A percentile compares a stretch with the other conserved stretches of the same genome.
These are phyloP conservation scores for Cervus canadensis DNA, from an alignment of 2,113 vertebrate species.

Conservation along the genomic window DNA sequence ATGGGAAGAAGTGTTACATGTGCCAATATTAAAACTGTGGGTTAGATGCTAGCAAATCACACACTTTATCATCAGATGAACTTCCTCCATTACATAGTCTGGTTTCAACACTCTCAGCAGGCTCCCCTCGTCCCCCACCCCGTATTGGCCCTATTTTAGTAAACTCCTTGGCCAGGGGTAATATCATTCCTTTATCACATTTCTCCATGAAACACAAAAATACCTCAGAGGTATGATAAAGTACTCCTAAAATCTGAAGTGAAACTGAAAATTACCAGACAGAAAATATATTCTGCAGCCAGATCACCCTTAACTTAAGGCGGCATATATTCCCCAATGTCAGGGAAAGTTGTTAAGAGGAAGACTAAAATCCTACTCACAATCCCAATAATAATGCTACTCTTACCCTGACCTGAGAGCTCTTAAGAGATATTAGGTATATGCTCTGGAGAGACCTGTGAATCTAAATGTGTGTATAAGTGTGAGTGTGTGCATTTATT, in stretches of 20 bases:
- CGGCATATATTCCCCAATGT: accelerated
- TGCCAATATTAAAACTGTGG: not conserved
- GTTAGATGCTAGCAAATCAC: not conserved
- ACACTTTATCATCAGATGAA: not conserved
- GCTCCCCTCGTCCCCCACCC: too few relatives aligned
- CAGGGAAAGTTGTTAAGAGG: not conserved
- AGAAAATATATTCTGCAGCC: not conserved
- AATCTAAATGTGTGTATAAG: not conserved
- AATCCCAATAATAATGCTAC: not conserved
- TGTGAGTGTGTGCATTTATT: not conserved
- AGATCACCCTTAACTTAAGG: not conserved
- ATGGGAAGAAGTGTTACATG: not conserved
- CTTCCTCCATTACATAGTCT: not conserved
- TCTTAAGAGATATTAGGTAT: not conserved
- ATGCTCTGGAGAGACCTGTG: not conserved
- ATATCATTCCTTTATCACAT: not conserved
- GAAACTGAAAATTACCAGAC: not conserved
- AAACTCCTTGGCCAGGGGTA: not conserved
- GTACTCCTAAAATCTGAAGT: not conserved
- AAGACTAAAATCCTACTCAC: not conserved
- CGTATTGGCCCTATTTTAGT: not conserved
- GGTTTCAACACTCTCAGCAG: not conserved
- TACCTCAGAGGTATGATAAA: not conserved
- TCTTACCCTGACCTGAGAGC: not conserved
- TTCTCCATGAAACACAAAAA: not conserved